These are phyloP conservation scores for Plodia interpunctella DNA, from an alignment of 1,140 invertebrate species.

Conservation along the genomic window DNA sequence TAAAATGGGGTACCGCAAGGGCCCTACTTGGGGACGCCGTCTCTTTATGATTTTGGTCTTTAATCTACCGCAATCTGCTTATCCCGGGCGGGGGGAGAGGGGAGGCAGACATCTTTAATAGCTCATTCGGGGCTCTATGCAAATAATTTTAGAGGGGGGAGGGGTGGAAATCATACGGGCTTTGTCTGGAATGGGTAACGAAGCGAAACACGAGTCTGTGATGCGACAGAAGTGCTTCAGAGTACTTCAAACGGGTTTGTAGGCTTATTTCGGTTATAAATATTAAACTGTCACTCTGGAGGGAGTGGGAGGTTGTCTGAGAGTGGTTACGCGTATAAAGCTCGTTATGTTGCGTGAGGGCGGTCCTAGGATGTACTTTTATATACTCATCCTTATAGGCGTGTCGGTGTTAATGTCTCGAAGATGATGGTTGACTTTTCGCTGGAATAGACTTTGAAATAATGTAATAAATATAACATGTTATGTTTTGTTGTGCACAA, in stretches of 20 bases:
- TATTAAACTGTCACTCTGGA: conserved; percentile 45
- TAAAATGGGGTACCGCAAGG: conserved; percentile 37
- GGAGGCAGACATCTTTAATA: conserved; percentile 66
- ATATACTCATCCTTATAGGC: conserved; percentile 20
- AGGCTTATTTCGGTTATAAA: conserved; percentile 55
- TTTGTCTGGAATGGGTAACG: conserved; percentile 68
- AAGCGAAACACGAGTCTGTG: conserved; percentile 52
- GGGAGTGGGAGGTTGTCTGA: conserved; percentile 27
- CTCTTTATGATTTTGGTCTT: conserved; percentile 65
- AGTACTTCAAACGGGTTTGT: conserved; percentile 52
- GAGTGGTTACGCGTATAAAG: conserved; percentile 48
- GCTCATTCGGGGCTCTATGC: conserved; percentile 71
- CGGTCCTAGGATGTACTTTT: conserved; percentile 30
- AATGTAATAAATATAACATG: too few relatives aligned
- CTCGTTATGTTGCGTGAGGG: conserved; percentile 29
- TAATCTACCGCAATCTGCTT: conserved; percentile 73
- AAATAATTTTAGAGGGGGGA: conserved; percentile 67
- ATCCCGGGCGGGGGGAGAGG: conserved; percentile 34
- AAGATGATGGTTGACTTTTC: too few relatives aligned
- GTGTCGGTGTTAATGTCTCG: conserved; percentile 19
- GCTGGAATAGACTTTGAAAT: too few relatives aligned
- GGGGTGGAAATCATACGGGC: conserved; percentile 56
- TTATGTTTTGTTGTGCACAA: too few relatives aligned
- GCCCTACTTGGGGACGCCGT: conserved; percentile 25
- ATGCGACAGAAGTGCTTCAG: conserved; percentile 49